Conservation (phyloP, 1,140 invertebrate genomes). For the Ceratina calcarata region DNA sequence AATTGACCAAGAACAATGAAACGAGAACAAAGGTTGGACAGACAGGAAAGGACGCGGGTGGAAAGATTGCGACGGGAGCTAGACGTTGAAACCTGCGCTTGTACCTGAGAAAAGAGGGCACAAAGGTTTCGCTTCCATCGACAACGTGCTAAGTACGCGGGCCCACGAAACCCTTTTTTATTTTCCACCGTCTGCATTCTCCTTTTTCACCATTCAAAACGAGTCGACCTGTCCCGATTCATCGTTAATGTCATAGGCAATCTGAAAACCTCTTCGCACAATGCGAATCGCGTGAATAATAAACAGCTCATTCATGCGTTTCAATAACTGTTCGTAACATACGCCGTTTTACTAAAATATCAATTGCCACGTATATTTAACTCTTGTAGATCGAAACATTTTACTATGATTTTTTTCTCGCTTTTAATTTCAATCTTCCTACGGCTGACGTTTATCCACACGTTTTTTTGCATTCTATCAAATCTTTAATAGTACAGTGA, state of each 20-base stretch:
- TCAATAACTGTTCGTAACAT: not conserved
- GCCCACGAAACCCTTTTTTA: constrained; percentile 28
- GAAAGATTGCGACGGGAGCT: constrained; percentile 22
- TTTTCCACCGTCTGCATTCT: constrained; percentile 32
- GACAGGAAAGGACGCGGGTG: constrained; percentile 27
- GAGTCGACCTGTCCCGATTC: not conserved
- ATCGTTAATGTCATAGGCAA: not conserved
- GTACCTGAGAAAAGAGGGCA: constrained; percentile 47
- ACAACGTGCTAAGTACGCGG: constrained; percentile 13
- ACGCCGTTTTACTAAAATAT: too few relatives aligned
- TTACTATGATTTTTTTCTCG: not conserved
- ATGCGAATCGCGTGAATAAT: not conserved
- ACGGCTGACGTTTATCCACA: too few relatives aligned
- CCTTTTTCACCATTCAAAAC: constrained; percentile 29
- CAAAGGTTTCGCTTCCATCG: constrained; percentile 49
- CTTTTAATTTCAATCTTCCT: too few relatives aligned
- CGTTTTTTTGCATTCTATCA: not conserved
- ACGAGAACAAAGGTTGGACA: constrained; percentile 56
- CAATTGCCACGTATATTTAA: too few relatives aligned
- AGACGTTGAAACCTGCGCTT: constrained; percentile 38
- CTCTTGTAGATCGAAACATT: not conserved
- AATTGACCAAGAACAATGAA: constrained; percentile 56
- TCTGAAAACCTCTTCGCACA: not conserved
- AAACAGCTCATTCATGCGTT: not conserved
- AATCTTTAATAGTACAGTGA: not conserved